Conservation (phyloP, 2,888 invertebrate genomes). For the Neocrepidodera transversa region DNA sequence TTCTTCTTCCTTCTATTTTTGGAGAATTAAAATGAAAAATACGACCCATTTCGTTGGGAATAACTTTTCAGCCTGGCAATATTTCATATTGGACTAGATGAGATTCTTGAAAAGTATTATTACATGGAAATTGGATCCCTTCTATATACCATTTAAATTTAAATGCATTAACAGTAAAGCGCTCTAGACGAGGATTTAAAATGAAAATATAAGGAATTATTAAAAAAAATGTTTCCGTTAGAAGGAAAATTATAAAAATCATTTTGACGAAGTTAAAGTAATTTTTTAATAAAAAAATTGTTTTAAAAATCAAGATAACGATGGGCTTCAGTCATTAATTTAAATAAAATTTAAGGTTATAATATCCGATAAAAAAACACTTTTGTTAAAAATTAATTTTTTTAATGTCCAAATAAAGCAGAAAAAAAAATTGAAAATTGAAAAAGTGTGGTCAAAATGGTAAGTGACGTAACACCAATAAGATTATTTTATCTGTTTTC, state of each 20-base stretch:
- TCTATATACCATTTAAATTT: neutral
- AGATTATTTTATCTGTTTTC: too few relatives aligned
- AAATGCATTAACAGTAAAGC: neutral
- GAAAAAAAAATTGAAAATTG: too few relatives aligned
- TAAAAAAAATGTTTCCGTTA: neutral
- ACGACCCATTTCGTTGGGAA: neutral
- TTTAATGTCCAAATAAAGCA: too few relatives aligned
- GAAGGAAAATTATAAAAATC: neutral
- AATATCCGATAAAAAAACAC: too few relatives aligned
- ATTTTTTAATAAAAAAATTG: too few relatives aligned
- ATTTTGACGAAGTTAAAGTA: too few relatives aligned
- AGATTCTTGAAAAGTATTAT: constrained; percentile 11
- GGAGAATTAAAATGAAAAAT: constrained; percentile 1
- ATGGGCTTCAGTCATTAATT: too few relatives aligned
- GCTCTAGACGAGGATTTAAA: neutral
- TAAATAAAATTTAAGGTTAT: too few relatives aligned
- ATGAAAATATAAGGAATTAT: neutral
- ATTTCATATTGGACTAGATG: constrained; percentile 10
- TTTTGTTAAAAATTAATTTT: too few relatives aligned
- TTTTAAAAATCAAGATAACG: too few relatives aligned
- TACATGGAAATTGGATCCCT: constrained; percentile 11
- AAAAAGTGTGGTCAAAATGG: too few relatives aligned
- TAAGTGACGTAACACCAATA: too few relatives aligned
- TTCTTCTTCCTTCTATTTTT: neutral
- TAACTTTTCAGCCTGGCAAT: neutral